Evolutionary conservation across 1,140 invertebrate genomes (phyloP).

Genomic region (Aphelinus atriplicis): DNA sequence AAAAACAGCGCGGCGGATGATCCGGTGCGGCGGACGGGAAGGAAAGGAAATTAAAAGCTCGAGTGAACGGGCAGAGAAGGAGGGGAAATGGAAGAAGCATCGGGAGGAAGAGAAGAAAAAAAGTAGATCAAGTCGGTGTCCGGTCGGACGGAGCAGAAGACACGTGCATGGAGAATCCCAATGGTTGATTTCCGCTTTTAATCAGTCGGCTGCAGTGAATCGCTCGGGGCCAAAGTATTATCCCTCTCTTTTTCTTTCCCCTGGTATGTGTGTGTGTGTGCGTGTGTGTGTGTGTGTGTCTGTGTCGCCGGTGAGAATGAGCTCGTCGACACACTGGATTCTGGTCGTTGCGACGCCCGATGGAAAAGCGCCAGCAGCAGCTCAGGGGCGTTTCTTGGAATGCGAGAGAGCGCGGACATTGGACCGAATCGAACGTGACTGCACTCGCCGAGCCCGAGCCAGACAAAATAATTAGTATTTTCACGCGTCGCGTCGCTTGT

Average conservation of each 20-base stretch:
- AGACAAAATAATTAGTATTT: constrained; percentile 28
- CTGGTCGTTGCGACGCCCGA: too few relatives aligned
- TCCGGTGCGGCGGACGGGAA: too few relatives aligned
- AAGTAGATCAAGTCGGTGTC: constrained; percentile 32
- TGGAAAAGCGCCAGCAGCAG: too few relatives aligned
- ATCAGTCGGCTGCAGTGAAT: constrained; percentile 48
- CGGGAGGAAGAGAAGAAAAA: constrained; percentile 26
- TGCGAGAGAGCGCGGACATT: neutral
- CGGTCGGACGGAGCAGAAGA: constrained; percentile 34
- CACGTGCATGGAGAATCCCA: constrained; percentile 40
- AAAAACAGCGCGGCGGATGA: too few relatives aligned
- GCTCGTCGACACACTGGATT: too few relatives aligned
- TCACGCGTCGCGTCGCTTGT: constrained; percentile 5
- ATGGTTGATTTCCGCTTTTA: constrained; percentile 54
- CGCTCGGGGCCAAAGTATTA: constrained; percentile 32
- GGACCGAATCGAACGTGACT: constrained; percentile 10
- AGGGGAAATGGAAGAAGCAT: neutral
- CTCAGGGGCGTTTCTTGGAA: neutral
- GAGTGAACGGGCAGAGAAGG: constrained; percentile 3
- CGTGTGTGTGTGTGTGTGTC: neutral
- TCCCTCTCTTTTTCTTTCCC: neutral
- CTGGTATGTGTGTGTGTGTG: neutral
- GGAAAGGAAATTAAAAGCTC: too few relatives aligned
- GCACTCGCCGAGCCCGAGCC: neutral
- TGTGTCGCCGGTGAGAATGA: neutral